These are phyloP conservation scores for Belgica antarctica DNA, from an alignment of 2,888 invertebrate genomes.

Conservation along the genomic window DNA sequence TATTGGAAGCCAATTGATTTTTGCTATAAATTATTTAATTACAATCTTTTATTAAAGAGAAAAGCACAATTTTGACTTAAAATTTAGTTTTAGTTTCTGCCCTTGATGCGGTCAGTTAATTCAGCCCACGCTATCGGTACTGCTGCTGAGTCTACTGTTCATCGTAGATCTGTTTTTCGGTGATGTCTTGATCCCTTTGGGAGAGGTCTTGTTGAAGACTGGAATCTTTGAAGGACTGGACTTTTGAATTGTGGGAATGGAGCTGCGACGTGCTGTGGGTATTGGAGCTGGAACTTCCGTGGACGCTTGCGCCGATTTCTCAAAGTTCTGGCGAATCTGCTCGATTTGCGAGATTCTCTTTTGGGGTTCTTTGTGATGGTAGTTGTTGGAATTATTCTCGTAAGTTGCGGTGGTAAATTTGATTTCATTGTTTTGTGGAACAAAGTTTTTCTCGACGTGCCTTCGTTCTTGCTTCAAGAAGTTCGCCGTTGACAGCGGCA, in stretches of 20 bases:
- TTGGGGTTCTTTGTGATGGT: slow-evolving; percentile 49
- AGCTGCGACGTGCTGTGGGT: slow-evolving; percentile 57
- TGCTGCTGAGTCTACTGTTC: slow-evolving; percentile 28
- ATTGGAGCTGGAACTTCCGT: slow-evolving; percentile 53
- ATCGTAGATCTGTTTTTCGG: slow-evolving; percentile 9
- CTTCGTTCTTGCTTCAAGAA: slow-evolving; percentile 37
- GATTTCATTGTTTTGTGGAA: slow-evolving; percentile 61
- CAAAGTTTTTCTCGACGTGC: slow-evolving; percentile 47
- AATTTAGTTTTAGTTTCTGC: background rate
- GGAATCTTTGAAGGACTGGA: slow-evolving; percentile 57
- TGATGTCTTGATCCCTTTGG: slow-evolving; percentile 30
- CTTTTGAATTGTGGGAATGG: slow-evolving; percentile 56
- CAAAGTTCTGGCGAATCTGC: slow-evolving; percentile 56
- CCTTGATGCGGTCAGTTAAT: background rate
- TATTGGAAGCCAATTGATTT: background rate
- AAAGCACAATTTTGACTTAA: background rate
- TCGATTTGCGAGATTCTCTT: slow-evolving; percentile 61
- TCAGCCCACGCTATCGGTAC: slow-evolving; percentile 36
- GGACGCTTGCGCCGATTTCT: slow-evolving; percentile 51
- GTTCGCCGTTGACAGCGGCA: slow-evolving; percentile 30
- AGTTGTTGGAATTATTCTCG: slow-evolving; percentile 56
- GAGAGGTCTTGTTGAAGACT: slow-evolving; percentile 51
- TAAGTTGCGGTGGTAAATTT: slow-evolving; percentile 65
- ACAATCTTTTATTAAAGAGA: background rate
- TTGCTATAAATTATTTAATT: background rate